A percentile compares a stretch with the other conserved stretches of the same genome.
Conservation (phyloP, 2,888 invertebrate genomes). For the Drosophila ustulata region DNA sequence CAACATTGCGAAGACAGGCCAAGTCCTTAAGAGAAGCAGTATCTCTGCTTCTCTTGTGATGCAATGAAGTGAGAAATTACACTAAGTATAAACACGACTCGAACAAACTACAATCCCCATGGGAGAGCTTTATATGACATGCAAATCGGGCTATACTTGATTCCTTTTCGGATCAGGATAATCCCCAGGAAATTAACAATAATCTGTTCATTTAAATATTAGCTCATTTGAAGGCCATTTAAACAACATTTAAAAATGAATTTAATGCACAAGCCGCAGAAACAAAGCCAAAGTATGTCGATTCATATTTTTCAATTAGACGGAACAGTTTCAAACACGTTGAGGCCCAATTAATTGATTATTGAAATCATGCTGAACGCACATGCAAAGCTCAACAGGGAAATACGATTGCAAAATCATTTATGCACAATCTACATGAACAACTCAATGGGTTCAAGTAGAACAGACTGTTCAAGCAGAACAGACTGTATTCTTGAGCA, state of each 20-base stretch:
- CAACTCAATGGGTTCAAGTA: background rate
- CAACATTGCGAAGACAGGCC: background rate
- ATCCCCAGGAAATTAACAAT: too few species aligned
- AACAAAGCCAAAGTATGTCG: background rate
- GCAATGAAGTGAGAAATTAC: conserved; percentile 17
- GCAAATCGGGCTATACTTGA: too few species aligned
- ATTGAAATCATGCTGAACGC: conserved; percentile 4
- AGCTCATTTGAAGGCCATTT: background rate
- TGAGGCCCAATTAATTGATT: conserved; percentile 9
- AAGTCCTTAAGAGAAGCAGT: background rate
- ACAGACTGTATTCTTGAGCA: background rate
- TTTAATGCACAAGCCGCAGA: too few species aligned
- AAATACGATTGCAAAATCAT: conserved; percentile 8
- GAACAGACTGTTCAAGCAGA: too few species aligned
- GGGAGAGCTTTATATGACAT: background rate
- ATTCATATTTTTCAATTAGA: conserved; percentile 1
- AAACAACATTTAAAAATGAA: too few species aligned
- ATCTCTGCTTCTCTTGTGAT: background rate
- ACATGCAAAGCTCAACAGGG: conserved; percentile 2
- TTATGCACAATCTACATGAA: conserved; percentile 4
- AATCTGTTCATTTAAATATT: too few species aligned
- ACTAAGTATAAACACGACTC: conserved; percentile 11
- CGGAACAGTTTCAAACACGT: background rate
- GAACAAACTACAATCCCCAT: background rate
- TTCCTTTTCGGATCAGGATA: too few species aligned